phyloP scores from a whole-genome alignment of 2,888 invertebrate genomes.

The Melangyna quadrimaculata region DNA sequence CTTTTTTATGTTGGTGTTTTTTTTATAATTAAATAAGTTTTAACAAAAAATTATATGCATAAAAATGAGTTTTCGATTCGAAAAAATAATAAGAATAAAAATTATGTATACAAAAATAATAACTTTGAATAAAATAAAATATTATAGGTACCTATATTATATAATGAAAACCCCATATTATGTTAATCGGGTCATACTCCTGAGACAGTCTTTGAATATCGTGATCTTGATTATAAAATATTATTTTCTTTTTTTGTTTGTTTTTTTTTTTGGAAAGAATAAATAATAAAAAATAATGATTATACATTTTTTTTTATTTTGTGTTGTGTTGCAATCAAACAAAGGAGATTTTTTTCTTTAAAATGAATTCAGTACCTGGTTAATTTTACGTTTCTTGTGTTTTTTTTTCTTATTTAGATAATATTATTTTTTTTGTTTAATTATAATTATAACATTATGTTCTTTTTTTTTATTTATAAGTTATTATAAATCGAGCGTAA shows the following conservation, averaged over 20 bases:
- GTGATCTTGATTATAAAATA: constrained; percentile 37
- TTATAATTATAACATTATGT: constrained; percentile 21
- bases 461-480: constrained; percentile 34
- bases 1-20: constrained; percentile 5
- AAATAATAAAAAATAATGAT: neutral
- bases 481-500: constrained; percentile 67
- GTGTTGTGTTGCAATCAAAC: constrained; percentile 19
- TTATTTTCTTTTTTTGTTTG: neutral
- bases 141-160: neutral
- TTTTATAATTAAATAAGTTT: constrained; percentile 20
- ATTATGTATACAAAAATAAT: constrained; percentile 7
- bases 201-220: constrained; percentile 64
- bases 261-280: neutral
- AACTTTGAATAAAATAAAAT: constrained; percentile 6
- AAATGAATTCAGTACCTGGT: constrained; percentile 61
- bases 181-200: constrained; percentile 50
- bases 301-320: constrained; percentile 23
- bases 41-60: constrained; percentile 35
- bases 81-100: constrained; percentile 26
- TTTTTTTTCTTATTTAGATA: constrained; percentile 5
- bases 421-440: neutral
- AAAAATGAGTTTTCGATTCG: constrained; percentile 45
- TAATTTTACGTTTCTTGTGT: constrained; percentile 45
- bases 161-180: constrained; percentile 8
- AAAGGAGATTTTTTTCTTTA: neutral